These are phyloP conservation scores for Catharus ustulatus DNA, from an alignment of 2,797 vertebrate species.

Conservation along the genomic window DNA sequence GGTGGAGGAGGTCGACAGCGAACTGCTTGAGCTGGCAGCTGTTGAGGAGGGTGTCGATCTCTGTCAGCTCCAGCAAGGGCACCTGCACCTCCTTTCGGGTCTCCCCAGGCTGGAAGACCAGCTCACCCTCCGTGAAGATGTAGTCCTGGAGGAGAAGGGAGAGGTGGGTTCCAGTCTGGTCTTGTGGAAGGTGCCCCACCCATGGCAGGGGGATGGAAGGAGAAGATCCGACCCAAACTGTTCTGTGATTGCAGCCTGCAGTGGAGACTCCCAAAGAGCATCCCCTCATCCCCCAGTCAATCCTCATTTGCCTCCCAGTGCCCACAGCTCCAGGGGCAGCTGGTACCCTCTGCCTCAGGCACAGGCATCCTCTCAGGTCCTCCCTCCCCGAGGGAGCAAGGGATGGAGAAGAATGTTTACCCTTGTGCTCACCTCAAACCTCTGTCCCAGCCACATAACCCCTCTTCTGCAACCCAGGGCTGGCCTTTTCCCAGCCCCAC, in stretches of 20 bases:
- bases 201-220: fast-evolving
- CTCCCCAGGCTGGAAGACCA: slow-evolving; percentile 87
- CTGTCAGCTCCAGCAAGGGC: slow-evolving; percentile 85
- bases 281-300: neutral
- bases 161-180: neutral
- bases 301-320: neutral
- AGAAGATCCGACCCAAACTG: neutral
- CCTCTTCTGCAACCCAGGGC: neutral
- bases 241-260: neutral
- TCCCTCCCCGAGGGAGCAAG: neutral
- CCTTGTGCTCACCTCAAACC: neutral
- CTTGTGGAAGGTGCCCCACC: neutral
- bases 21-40: slow-evolving; percentile 89
- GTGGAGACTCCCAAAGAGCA: neutral
- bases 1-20: slow-evolving; percentile 89
- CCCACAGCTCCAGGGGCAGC: neutral
- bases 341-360: neutral
- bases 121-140: slow-evolving; percentile 84
- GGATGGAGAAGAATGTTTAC: neutral
- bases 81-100: slow-evolving; percentile 88
- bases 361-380: neutral
- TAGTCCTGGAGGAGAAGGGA: slow-evolving; percentile 84
- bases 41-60: slow-evolving; percentile 86
- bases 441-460: neutral
- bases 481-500: neutral